Percentiles rank a stretch among this genome's conserved stretches.
Evolutionary conservation across 2,797 vertebrate genomes (phyloP).

Genomic region (Cichlasoma orientale): DNA sequence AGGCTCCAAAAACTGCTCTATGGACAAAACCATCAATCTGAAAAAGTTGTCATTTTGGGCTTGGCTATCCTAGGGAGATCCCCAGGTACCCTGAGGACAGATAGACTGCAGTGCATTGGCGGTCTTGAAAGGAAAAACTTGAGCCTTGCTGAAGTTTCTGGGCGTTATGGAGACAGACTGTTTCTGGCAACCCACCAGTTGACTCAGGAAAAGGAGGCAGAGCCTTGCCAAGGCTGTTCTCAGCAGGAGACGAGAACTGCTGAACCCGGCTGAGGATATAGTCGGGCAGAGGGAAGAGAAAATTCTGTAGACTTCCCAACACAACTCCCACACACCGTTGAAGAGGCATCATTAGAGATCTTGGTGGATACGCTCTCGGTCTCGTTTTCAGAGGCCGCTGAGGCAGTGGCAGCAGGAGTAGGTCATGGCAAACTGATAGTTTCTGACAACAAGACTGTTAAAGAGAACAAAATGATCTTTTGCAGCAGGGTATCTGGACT

Average conservation of each 20-base stretch:
- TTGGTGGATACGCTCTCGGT: background rate
- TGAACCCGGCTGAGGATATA: constrained; percentile 17
- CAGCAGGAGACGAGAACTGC: constrained; percentile 23
- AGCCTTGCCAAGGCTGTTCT: background rate
- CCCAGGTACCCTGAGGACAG: background rate
- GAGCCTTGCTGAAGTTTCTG: background rate
- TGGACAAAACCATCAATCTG: background rate
- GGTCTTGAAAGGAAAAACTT: background rate
- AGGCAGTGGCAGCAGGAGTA: background rate
- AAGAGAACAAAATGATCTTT: constrained; percentile 10
- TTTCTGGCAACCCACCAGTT: constrained; percentile 19
- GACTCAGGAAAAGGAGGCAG: constrained; percentile 11
- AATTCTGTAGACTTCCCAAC: constrained; percentile 1
- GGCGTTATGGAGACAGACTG: constrained; percentile 1
- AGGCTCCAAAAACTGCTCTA: background rate
- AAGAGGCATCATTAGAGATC: constrained; percentile 1
- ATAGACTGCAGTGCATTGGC: background rate
- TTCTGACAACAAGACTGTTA: background rate
- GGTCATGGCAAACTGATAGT: background rate
- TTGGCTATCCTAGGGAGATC: background rate
- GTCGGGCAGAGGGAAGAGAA: background rate
- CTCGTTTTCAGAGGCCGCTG: background rate
- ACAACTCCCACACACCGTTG: background rate
- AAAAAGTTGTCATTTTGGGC: background rate
- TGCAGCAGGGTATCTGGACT: background rate